phyloP scores from a whole-genome alignment of 2,797 vertebrate genomes.

The Chiloscyllium punctatum region DNA sequence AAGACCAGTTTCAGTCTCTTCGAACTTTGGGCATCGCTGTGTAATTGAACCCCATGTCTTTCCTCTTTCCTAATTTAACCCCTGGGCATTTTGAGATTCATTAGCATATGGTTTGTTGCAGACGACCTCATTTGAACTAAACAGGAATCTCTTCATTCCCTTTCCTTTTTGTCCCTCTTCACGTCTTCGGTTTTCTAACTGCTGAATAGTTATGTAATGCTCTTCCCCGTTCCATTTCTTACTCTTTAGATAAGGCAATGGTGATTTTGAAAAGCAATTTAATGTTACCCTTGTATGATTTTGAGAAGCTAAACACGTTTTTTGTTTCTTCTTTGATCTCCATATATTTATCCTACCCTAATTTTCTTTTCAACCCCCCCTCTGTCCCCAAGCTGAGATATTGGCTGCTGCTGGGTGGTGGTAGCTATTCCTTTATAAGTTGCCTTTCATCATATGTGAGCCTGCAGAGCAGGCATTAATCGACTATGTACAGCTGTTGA shows the following conservation, averaged over 20 bases:
- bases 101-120: background rate
- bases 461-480: background rate
- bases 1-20: background rate
- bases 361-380: background rate
- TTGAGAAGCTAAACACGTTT: slow-evolving; percentile 15
- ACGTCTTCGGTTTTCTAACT: background rate
- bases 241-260: background rate
- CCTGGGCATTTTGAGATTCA: background rate
- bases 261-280: background rate
- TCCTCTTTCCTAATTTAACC: background rate
- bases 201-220: background rate
- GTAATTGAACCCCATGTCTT: background rate
- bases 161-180: background rate
- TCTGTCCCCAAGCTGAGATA: background rate
- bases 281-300: background rate
- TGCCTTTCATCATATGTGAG: background rate
- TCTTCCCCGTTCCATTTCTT: background rate
- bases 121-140: background rate
- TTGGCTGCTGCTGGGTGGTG: background rate
- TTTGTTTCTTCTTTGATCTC: background rate
- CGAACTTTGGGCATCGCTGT: background rate
- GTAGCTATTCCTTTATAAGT: background rate
- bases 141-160: background rate
- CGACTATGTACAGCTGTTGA: background rate
- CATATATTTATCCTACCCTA: background rate